A percentile compares a stretch with the other conserved stretches of the same genome.
Evolutionary conservation across 2,888 invertebrate genomes (phyloP).

Genomic region (Cerastis leucographa): DNA sequence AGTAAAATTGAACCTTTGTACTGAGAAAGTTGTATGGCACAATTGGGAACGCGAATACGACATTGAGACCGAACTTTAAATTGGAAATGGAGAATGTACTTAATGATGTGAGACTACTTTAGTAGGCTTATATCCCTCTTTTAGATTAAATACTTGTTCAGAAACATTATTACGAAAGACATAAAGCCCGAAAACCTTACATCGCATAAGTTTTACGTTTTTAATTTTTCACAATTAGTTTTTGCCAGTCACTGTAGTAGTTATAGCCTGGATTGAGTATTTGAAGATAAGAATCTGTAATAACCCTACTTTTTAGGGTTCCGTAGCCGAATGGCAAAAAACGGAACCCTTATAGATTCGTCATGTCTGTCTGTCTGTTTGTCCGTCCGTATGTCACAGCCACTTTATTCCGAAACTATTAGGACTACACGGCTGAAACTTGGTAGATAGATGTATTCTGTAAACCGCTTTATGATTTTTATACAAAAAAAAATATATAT

Average conservation of each 20-base stretch:
- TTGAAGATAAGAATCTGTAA: neutral
- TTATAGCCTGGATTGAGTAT: neutral
- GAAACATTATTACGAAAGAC: neutral
- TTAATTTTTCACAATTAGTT: neutral
- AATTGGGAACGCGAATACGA: slow-evolving; percentile 18
- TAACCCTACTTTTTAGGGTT: too few species aligned
- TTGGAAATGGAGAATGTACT: slow-evolving; percentile 25
- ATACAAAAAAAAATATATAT: too few species aligned
- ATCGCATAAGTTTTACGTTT: neutral
- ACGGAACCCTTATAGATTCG: too few species aligned
- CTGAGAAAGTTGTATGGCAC: slow-evolving; percentile 24
- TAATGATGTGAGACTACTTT: slow-evolving; percentile 12
- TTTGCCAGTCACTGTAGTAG: neutral
- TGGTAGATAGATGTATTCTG: too few species aligned
- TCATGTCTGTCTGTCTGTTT: too few species aligned
- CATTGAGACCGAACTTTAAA: slow-evolving; percentile 36
- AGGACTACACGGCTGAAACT: too few species aligned
- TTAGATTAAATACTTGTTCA: neutral
- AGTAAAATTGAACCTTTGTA: slow-evolving; percentile 27
- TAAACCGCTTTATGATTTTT: too few species aligned
- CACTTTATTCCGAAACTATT: too few species aligned
- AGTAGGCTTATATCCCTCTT: neutral
- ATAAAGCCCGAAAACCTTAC: too few species aligned
- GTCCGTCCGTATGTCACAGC: too few species aligned
- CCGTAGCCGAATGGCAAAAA: too few species aligned